These are phyloP conservation scores for Poeciliopsis paucimaculata DNA, from an alignment of 2,797 vertebrate genomes.

Conservation along the genomic window DNA sequence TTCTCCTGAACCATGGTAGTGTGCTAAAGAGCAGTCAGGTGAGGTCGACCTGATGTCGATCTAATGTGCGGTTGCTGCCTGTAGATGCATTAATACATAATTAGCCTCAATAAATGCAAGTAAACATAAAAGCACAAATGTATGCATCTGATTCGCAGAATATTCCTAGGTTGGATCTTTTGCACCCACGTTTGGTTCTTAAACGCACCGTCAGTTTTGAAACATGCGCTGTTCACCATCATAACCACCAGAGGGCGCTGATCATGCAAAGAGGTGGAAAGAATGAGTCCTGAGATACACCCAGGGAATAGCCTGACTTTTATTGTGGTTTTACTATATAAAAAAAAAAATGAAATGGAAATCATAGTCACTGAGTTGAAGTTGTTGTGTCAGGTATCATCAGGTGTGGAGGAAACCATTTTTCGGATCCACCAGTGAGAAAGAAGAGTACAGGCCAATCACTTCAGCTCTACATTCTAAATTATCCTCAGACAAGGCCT, in stretches of 20 bases:
- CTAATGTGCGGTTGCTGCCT: neutral
- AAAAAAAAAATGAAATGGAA: neutral
- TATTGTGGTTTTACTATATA: neutral
- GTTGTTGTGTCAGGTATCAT: constrained; percentile 68
- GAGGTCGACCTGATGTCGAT: constrained; percentile 6
- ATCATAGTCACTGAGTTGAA: constrained; percentile 16
- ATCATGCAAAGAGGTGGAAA: constrained; percentile 74
- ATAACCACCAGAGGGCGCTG: constrained; percentile 79
- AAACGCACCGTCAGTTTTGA: constrained; percentile 79
- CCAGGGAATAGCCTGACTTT: neutral
- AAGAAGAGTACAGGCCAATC: constrained; percentile 78
- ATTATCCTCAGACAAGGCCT: neutral
- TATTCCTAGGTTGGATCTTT: constrained; percentile 74
- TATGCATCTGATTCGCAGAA: constrained; percentile 24
- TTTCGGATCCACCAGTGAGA: constrained; percentile 77
- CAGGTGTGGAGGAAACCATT: constrained; percentile 79
- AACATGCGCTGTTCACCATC: constrained; percentile 73
- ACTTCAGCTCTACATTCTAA: neutral
- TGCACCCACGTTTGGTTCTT: constrained; percentile 72
- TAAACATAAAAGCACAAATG: neutral
- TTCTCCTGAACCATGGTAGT: constrained; percentile 55
- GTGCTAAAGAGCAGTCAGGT: constrained; percentile 67
- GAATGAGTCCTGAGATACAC: neutral
- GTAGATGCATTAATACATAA: neutral
- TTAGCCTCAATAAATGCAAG: neutral